Conservation (phyloP, 2,888 invertebrate genomes). For the Diachrysia chrysitis region DNA sequence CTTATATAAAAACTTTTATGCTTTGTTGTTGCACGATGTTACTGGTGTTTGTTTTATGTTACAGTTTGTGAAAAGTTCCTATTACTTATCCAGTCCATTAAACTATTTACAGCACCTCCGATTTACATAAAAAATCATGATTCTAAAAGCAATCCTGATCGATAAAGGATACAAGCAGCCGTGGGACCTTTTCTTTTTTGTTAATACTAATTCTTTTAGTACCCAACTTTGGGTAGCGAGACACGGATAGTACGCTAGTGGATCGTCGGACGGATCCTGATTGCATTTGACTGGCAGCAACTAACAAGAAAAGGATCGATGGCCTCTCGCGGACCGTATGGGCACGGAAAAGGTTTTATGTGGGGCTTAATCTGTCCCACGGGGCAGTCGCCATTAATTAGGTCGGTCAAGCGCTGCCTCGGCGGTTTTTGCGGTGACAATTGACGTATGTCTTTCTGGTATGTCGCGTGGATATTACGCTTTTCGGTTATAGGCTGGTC, state of each 20-base stretch:
- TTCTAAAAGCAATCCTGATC: conserved; percentile 5
- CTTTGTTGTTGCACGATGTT: not conserved
- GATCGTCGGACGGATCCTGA: conserved; percentile 41
- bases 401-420: conserved; percentile 73
- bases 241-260: conserved; percentile 32
- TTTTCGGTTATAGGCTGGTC: conserved; percentile 12
- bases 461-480: conserved; percentile 39
- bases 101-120: not conserved
- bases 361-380: conserved; percentile 80
- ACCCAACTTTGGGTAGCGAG: conserved; percentile 21
- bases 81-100: not conserved
- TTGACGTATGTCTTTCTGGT: conserved; percentile 75
- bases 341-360: conserved; percentile 83
- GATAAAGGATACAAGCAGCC: conserved; percentile 22
- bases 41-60: not conserved
- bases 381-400: conserved; percentile 81
- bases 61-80: not conserved
- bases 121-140: conserved; percentile 2
- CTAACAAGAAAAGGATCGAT: conserved; percentile 74
- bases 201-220: conserved; percentile 38
- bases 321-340: conserved; percentile 67
- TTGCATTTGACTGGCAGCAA: conserved; percentile 58
- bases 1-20: conserved; percentile 23
- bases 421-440: conserved; percentile 80
- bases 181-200: conserved; percentile 35